A percentile compares a stretch with the other conserved stretches of the same genome.
These are phyloP conservation scores for Martes martes DNA, from an alignment of 2,113 vertebrate genomes.

Conservation along the genomic window DNA sequence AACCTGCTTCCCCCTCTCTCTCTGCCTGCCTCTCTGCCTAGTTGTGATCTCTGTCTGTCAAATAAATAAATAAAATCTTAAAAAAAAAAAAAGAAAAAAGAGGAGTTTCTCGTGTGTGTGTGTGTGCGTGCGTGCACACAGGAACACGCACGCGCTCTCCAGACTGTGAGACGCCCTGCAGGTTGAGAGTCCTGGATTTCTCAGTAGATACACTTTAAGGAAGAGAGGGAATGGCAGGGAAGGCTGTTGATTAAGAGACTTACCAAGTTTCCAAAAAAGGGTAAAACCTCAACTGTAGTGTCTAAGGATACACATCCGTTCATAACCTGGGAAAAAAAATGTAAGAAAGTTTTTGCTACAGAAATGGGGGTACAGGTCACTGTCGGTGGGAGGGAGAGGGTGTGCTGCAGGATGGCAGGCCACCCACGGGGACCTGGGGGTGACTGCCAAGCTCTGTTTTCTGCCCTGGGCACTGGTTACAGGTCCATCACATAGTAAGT, in stretches of 20 bases:
- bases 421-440: accelerated
- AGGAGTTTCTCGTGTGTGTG: background rate
- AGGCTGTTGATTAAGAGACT: background rate
- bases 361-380: accelerated
- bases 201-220: background rate
- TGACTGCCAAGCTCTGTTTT: background rate
- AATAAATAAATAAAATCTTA: too few relatives aligned
- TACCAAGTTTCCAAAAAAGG: background rate
- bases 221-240: background rate
- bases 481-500: background rate
- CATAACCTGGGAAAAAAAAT: background rate
- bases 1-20: too few relatives aligned
- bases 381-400: accelerated
- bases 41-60: too few relatives aligned
- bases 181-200: background rate
- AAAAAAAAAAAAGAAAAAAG: background rate
- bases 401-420: accelerated
- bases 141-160: background rate
- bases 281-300: too few relatives aligned
- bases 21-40: too few relatives aligned
- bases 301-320: too few relatives aligned
- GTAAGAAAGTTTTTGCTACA: background rate
- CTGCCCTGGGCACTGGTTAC: too few relatives aligned
- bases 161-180: background rate
- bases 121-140: accelerated